A percentile compares a stretch with the other conserved stretches of the same genome.
These are phyloP conservation scores for Drosophila testacea DNA, from an alignment of 2,888 invertebrate genomes.

Conservation along the genomic window DNA sequence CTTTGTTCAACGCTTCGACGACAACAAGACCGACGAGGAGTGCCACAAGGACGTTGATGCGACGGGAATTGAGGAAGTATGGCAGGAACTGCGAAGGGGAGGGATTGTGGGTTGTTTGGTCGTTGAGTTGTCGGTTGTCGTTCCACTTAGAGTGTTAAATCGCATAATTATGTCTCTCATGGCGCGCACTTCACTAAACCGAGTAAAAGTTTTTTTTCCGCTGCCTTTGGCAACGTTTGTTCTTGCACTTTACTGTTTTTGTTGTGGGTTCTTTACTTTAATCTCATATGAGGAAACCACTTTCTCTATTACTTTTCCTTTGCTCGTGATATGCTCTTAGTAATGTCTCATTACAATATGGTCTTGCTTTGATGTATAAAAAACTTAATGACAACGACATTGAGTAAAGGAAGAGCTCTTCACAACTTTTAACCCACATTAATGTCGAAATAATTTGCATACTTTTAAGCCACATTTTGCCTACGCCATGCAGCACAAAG, in stretches of 20 bases:
- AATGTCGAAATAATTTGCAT: slow-evolving; percentile 74
- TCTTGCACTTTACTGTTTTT: slow-evolving; percentile 29
- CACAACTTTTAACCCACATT: slow-evolving; percentile 62
- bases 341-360: slow-evolving; percentile 33
- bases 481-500: slow-evolving; percentile 46
- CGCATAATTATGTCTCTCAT: slow-evolving; percentile 81
- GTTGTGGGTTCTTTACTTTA: slow-evolving; percentile 16
- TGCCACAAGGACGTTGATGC: neutral
- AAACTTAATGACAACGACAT: slow-evolving; percentile 68
- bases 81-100: neutral
- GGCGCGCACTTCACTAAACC: slow-evolving; percentile 79
- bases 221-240: slow-evolving; percentile 52
- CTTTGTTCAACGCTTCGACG: slow-evolving; percentile 63
- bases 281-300: slow-evolving; percentile 46
- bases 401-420: slow-evolving; percentile 42
- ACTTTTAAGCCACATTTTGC: slow-evolving; percentile 44
- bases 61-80: neutral
- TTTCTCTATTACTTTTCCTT: slow-evolving; percentile 40
- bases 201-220: slow-evolving; percentile 51
- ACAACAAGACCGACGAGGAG: slow-evolving; percentile 17
- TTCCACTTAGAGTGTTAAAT: slow-evolving; percentile 81
- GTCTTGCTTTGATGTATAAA: slow-evolving; percentile 49
- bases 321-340: slow-evolving; percentile 8
- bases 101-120: slow-evolving; percentile 26
- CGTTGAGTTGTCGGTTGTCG: slow-evolving; percentile 60